These are phyloP conservation scores for Ditylenchus dipsaci DNA, from an alignment of 1,140 invertebrate genomes.

Conservation along the genomic window DNA sequence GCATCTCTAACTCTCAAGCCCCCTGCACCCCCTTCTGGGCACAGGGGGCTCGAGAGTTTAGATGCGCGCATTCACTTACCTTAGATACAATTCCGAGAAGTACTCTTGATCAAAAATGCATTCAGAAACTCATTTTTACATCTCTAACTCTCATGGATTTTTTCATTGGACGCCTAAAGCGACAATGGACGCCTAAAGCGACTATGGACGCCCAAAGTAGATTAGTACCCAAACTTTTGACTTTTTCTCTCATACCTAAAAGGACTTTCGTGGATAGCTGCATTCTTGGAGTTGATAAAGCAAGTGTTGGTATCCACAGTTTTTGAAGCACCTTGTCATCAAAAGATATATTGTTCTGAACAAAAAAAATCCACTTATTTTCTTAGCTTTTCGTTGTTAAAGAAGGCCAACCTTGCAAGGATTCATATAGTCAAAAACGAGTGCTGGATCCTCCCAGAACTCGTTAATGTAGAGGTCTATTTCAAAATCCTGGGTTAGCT, in stretches of 20 bases:
- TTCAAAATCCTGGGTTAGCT: conserved; percentile 57
- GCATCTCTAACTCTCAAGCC: too few relatives aligned
- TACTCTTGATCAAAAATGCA: too few relatives aligned
- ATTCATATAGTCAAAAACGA: conserved; percentile 55
- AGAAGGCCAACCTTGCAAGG: conserved; percentile 37
- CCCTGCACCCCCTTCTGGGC: too few relatives aligned
- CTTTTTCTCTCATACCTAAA: conserved; percentile 37
- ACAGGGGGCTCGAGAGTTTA: too few relatives aligned
- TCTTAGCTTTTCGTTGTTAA: conserved; percentile 30
- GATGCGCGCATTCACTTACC: too few relatives aligned
- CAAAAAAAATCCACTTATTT: conserved; percentile 48
- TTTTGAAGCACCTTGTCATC: conserved; percentile 56
- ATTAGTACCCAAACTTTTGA: too few relatives aligned
- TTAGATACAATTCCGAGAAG: too few relatives aligned
- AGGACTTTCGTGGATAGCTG: conserved; percentile 53
- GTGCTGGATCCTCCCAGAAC: conserved; percentile 57
- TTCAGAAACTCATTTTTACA: too few relatives aligned
- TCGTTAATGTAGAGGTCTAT: conserved; percentile 59
- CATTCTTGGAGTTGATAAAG: conserved; percentile 51
- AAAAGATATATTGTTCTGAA: conserved; percentile 49
- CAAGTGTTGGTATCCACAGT: conserved; percentile 53
- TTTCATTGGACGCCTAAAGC: too few relatives aligned
- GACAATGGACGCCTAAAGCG: too few relatives aligned
- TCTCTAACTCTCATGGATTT: too few relatives aligned
- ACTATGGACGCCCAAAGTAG: too few relatives aligned